Percentiles rank a stretch among this genome's conserved stretches.
Evolutionary conservation across 2,888 invertebrate genomes (phyloP).

Genomic region (Actias luna): DNA sequence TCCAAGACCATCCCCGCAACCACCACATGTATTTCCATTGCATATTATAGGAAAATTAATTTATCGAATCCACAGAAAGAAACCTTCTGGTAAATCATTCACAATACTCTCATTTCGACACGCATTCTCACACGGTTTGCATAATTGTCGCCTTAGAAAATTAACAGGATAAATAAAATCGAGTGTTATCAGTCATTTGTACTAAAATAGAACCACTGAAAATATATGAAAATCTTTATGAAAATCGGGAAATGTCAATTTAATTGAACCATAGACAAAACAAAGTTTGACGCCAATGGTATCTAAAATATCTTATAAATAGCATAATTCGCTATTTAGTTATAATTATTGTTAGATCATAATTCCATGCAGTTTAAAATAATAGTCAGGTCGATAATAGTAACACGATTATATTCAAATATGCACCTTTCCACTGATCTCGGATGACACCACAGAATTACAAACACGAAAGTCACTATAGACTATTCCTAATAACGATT

Average conservation of each 20-base stretch:
- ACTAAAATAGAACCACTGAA: slow-evolving; percentile 76
- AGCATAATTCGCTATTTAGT: no score
- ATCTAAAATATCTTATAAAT: no score
- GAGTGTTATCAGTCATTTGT: slow-evolving; percentile 72
- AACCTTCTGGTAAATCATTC: slow-evolving; percentile 50
- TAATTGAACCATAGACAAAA: slow-evolving; percentile 1
- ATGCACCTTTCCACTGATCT: no score
- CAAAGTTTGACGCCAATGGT: no score
- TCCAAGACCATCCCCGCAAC: slow-evolving; percentile 65
- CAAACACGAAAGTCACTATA: no score
- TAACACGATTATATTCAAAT: no score
- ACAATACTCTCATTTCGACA: slow-evolving; percentile 48
- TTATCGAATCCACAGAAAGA: slow-evolving; percentile 38
- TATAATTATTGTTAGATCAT: no score
- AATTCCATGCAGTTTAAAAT: no score
- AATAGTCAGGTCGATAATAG: no score
- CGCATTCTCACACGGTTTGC: slow-evolving; percentile 41
- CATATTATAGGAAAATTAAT: slow-evolving; percentile 60
- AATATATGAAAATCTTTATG: slow-evolving; percentile 61
- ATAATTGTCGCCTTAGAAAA: slow-evolving; percentile 43
- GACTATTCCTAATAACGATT: no score
- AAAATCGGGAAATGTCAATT: slow-evolving; percentile 61
- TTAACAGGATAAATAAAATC: slow-evolving; percentile 49
- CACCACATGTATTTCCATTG: slow-evolving; percentile 69
- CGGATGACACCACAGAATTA: no score